A percentile compares a stretch with the other conserved stretches of the same genome.
These are phyloP conservation scores for Eilema griseolum DNA, from an alignment of 2,888 invertebrate genomes.

Conservation along the genomic window DNA sequence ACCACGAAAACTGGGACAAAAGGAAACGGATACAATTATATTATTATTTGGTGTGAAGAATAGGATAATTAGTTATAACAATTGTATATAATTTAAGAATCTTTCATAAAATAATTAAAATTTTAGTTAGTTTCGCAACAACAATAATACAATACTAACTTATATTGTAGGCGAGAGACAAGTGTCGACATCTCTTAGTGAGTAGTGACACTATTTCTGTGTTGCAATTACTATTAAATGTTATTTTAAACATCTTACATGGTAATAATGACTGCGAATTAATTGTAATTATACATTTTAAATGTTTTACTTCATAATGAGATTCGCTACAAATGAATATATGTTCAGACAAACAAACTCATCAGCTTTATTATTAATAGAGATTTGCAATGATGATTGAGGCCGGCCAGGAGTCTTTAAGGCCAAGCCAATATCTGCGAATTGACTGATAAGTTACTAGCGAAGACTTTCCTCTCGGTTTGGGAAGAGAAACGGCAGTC, in stretches of 20 bases:
- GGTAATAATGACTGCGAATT: neutral
- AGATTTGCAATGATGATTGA: neutral
- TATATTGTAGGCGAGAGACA: neutral
- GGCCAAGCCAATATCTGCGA: no score
- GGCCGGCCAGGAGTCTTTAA: no score
- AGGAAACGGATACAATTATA: conserved; percentile 4
- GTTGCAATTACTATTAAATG: neutral
- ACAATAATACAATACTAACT: neutral
- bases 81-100: neutral
- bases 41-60: neutral
- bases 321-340: neutral
- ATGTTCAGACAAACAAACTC: neutral
- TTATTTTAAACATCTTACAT: neutral
- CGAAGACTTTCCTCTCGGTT: no score
- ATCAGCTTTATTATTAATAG: neutral
- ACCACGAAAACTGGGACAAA: neutral
- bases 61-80: neutral
- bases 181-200: neutral
- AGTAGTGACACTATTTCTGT: neutral
- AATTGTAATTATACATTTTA: neutral
- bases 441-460: no score
- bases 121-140: neutral
- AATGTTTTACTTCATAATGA: neutral
- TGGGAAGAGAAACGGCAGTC: no score
- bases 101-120: neutral